Evolutionary conservation across 2,888 invertebrate species (phyloP).

Genomic region (Panorpa germanica): DNA sequence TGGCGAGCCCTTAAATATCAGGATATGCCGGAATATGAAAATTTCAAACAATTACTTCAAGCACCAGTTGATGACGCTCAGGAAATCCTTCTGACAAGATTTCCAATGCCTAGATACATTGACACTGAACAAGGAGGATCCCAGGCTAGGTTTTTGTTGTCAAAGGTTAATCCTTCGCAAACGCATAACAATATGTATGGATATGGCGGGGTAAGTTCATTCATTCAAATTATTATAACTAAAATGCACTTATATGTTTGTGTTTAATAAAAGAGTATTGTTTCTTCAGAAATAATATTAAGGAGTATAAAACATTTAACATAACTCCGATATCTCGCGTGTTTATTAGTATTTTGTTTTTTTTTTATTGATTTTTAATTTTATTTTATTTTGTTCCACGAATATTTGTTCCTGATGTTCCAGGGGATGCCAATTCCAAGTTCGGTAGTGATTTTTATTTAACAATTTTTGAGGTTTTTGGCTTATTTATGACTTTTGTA

Average conservation of each 20-base stretch:
- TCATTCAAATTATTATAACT: slow-evolving; percentile 8
- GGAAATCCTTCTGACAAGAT: slow-evolving; percentile 86
- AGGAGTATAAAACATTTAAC: slow-evolving; percentile 9
- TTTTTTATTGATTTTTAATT: slow-evolving; percentile 25
- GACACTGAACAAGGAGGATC: slow-evolving; percentile 99
- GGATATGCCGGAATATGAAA: slow-evolving; percentile 92
- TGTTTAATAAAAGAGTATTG: slow-evolving; percentile 8
- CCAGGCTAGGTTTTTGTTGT: slow-evolving; percentile 93
- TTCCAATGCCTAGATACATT: slow-evolving; percentile 97
- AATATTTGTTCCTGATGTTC: slow-evolving; percentile 16
- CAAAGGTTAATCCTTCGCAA: slow-evolving; percentile 99
- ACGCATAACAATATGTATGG: slow-evolving; percentile 99
- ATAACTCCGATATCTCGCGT: too few species aligned
- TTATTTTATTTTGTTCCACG: slow-evolving; percentile 13
- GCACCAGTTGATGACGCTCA: slow-evolving; percentile 96
- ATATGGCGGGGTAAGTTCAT: slow-evolving; percentile 67
- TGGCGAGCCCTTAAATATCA: slow-evolving; percentile 95
- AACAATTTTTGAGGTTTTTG: slow-evolving; percentile 19
- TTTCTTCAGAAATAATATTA: slow-evolving; percentile 1
- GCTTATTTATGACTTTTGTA: slow-evolving; percentile 19
- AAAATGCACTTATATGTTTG: slow-evolving; percentile 8
- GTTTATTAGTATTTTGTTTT: slow-evolving; percentile 28
- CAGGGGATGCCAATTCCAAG: slow-evolving; percentile 50
- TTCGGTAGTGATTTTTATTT: slow-evolving; percentile 42
- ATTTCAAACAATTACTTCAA: slow-evolving; percentile 86